Conservation (phyloP, 2,113 vertebrate species). For the Leucopternis melanops region DNA sequence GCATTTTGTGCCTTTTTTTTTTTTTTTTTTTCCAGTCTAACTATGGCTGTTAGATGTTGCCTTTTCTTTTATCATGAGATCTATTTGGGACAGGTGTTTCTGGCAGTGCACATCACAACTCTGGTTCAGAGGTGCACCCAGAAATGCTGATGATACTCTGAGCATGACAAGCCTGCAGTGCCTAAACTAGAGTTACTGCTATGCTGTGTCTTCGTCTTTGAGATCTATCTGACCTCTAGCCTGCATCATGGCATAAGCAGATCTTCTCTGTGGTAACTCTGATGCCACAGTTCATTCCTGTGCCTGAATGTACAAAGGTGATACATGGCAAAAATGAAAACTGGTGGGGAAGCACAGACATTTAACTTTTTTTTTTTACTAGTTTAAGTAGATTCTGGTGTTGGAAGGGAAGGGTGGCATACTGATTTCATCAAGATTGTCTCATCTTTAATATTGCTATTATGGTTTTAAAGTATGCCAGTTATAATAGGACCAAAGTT, state of each 20-base stretch:
- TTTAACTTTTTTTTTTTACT: not conserved
- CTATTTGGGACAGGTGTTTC: not conserved
- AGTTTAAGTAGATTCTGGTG: not conserved
- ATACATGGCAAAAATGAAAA: not conserved
- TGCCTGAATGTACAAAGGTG: not conserved
- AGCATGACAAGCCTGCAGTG: not conserved
- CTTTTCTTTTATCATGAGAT: not conserved
- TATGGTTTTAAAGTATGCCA: not conserved
- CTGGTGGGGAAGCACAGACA: not conserved
- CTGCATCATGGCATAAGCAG: not conserved
- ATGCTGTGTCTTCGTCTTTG: not conserved
- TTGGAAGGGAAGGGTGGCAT: not conserved
- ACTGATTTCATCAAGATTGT: not conserved
- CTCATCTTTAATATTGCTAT: not conserved
- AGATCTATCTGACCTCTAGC: not conserved
- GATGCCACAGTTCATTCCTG: not conserved
- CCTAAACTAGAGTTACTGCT: not conserved
- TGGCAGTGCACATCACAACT: not conserved
- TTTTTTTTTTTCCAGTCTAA: not conserved
- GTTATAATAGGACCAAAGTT: not conserved
- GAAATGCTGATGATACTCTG: not conserved
- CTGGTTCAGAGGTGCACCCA: not conserved
- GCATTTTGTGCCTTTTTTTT: not conserved
- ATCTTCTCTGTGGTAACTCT: not conserved
- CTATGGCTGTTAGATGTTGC: not conserved